phyloP scores from a whole-genome alignment of 2,888 invertebrate species.

The Pheosia tremula region DNA sequence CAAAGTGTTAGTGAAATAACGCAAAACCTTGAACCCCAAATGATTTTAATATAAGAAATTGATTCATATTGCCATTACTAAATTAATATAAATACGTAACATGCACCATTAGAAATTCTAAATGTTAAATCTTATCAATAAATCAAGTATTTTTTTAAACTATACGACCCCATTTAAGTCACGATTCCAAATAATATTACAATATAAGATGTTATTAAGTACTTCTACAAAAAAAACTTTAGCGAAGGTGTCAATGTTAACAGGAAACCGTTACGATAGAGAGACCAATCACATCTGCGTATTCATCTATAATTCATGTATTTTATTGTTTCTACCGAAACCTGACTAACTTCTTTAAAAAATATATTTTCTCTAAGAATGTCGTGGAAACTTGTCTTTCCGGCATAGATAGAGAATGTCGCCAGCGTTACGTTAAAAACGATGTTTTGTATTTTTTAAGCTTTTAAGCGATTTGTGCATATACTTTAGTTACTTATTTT shows the following conservation, averaged over 20 bases:
- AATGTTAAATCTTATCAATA: too few relatives aligned
- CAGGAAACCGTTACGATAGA: slow-evolving; percentile 42
- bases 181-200: background rate
- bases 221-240: slow-evolving; percentile 35
- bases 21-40: too few relatives aligned
- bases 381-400: slow-evolving; percentile 24
- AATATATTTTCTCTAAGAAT: slow-evolving; percentile 19
- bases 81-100: too few relatives aligned
- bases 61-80: too few relatives aligned
- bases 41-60: too few relatives aligned
- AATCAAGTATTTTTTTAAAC: too few relatives aligned
- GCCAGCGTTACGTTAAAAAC: background rate
- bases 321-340: slow-evolving; percentile 46
- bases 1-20: too few relatives aligned
- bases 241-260: slow-evolving; percentile 37
- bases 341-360: slow-evolving; percentile 26
- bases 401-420: slow-evolving; percentile 3
- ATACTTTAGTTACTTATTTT: too few relatives aligned
- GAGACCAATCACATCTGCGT: slow-evolving; percentile 37
- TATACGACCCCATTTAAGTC: too few relatives aligned
- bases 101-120: too few relatives aligned
- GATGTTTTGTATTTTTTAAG: background rate
- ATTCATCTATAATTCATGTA: slow-evolving; percentile 36
- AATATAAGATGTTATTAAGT: slow-evolving; percentile 20
- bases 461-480: background rate